phyloP scores from a whole-genome alignment of 2,113 vertebrate genomes.

The Python bivittatus region DNA sequence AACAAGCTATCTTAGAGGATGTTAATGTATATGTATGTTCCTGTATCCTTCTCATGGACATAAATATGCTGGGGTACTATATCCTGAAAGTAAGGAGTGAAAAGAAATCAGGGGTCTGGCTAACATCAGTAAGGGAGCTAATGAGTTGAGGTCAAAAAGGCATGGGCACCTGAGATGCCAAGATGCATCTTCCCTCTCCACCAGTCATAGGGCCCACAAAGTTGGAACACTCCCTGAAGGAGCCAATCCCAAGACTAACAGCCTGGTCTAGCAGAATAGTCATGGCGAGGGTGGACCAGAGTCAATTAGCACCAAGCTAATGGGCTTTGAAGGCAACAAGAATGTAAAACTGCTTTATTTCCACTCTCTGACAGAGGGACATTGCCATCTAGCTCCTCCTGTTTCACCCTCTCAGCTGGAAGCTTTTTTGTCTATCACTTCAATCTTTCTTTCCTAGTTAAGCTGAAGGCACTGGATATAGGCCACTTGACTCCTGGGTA shows the following conservation, averaged over 20 bases:
- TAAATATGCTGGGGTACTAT: not conserved
- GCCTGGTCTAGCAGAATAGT: not conserved
- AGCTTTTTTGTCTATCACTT: not conserved
- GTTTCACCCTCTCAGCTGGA: not conserved
- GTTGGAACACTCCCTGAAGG: not conserved
- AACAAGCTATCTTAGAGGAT: not conserved
- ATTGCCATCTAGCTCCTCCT: not conserved
- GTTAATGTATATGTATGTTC: not conserved
- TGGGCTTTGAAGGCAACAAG: not conserved
- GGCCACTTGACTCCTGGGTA: not conserved
- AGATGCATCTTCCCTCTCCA: not conserved
- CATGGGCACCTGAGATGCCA: not conserved
- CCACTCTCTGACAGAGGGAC: not conserved
- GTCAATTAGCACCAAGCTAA: not conserved
- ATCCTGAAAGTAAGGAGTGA: not conserved
- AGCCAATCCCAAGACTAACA: not conserved
- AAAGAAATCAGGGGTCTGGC: not conserved
- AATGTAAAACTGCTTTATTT: not conserved
- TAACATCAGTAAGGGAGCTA: not conserved
- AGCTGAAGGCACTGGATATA: not conserved
- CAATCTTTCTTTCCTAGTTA: not conserved
- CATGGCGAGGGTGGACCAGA: not conserved
- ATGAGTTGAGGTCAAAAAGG: not conserved
- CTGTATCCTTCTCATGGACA: not conserved
- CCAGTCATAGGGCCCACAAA: not conserved